Evolutionary conservation across 2,797 vertebrate species (phyloP), one percentile per base, ranked within the genome.

Genomic region (Syngnathus acus): DNA sequence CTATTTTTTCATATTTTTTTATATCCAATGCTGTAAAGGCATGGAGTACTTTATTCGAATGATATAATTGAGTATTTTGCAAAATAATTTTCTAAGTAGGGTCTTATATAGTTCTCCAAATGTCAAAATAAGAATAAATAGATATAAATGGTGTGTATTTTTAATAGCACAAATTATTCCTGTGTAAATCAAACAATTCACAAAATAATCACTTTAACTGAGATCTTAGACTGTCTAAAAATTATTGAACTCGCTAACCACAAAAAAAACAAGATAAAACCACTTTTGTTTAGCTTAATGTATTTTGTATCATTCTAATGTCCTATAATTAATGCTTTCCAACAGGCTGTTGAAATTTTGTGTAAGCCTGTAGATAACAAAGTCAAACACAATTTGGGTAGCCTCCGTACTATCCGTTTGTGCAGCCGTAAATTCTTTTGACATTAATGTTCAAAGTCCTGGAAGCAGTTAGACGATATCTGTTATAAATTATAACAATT

Each of bases 391-490:
- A 87, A 68, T 79, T 72, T 64, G 68, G 80, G 80, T 79, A 86
- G 79, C 82, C 69, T 66, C 58, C 72, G 67, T 63, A 47, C 77
- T 78, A 87, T 87, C 83, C 83, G 65, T 85, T 81, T 85, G 72
- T 80, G 71, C 81, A 71, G 75, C 76, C 70, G 42, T 87, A 86
- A 82, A 87, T 83, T 85, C 71, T 74, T 87, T 75, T 86, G 83
- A 89, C 82, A 69, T 83, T 85, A 84, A 88, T 86, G 82, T 82
- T 85, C 79, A 82, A 86, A 84, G 86, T 86, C 82, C 84, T 87
- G 71, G 80, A 90, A 80, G 80, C 80, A 17, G 68, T 77, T 78
- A 76, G 72, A 83, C 79, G 64, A 70, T 86, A 80, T 86, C 84
- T 86, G 86, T 86, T 86, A 79, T 87, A 75, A 88, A 89, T 90